phyloP scores from a whole-genome alignment of 2,888 invertebrate genomes.

The Oasisia sp. region DNA sequence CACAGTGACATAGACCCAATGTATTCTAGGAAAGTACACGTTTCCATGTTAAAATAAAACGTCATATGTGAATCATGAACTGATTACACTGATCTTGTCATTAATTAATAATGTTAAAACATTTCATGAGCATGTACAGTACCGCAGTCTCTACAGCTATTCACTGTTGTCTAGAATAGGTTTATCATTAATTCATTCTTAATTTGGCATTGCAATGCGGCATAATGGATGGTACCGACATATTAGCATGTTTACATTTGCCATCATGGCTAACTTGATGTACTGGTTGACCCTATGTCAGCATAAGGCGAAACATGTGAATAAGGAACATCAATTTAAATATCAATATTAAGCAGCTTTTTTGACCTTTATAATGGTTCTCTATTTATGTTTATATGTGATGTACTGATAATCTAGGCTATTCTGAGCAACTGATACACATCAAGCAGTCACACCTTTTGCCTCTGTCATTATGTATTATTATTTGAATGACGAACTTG shows the following conservation, averaged over 20 bases:
- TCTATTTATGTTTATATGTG: too few relatives aligned
- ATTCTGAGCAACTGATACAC: neutral
- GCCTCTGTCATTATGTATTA: neutral
- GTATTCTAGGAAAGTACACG: too few relatives aligned
- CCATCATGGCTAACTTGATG: neutral
- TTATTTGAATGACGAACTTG: neutral
- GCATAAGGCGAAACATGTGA: neutral
- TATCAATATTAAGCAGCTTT: neutral
- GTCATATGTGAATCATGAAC: neutral
- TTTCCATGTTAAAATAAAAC: too few relatives aligned
- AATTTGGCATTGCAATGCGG: neutral
- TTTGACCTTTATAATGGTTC: neutral
- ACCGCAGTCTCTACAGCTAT: neutral
- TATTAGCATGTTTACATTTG: neutral
- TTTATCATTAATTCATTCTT: too few relatives aligned
- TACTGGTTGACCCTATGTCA: neutral
- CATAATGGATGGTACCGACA: neutral
- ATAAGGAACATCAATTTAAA: neutral
- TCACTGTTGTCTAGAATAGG: too few relatives aligned
- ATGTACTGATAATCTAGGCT: too few relatives aligned
- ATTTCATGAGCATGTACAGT: neutral
- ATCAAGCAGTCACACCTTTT: neutral
- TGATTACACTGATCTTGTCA: neutral
- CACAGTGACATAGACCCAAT: too few relatives aligned
- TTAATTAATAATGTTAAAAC: conserved; percentile 13